Evolutionary conservation across 2,797 vertebrate species (phyloP).

Genomic region (Smutsia temminckii): DNA sequence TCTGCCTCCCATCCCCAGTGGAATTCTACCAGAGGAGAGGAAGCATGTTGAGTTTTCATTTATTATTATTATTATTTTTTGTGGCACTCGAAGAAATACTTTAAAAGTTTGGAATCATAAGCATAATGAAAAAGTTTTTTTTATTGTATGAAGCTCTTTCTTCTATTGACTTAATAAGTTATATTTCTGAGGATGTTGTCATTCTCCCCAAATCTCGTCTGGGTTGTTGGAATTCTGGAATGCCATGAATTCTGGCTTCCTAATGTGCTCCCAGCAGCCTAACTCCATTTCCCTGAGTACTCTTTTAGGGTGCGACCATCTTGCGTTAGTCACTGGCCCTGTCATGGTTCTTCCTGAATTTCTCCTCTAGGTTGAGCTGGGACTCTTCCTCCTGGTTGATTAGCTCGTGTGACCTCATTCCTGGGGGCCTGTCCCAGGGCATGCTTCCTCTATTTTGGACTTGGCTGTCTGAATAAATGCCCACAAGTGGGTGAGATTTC

Average conservation of each 20-base stretch:
- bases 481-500: background rate
- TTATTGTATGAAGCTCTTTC: background rate
- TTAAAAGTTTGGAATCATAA: slow-evolving; percentile 42
- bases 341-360: background rate
- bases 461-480: background rate
- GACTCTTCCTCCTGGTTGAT: background rate
- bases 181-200: background rate
- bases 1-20: background rate
- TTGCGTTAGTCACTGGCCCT: background rate
- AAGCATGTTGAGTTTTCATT: background rate
- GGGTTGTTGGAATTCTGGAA: slow-evolving; percentile 30
- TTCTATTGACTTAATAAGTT: background rate
- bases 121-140: background rate
- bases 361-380: background rate
- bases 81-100: background rate
- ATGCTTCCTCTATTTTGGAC: background rate
- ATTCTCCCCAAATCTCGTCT: background rate
- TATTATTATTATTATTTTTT: background rate
- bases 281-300: background rate
- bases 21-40: slow-evolving; percentile 37
- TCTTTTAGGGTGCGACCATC: background rate
- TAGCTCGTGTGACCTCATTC: background rate
- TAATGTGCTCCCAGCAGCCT: background rate
- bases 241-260: background rate
- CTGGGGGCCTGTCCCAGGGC: background rate